phyloP scores from a whole-genome alignment of 2,113 vertebrate genomes.

The Pavo muticus region DNA sequence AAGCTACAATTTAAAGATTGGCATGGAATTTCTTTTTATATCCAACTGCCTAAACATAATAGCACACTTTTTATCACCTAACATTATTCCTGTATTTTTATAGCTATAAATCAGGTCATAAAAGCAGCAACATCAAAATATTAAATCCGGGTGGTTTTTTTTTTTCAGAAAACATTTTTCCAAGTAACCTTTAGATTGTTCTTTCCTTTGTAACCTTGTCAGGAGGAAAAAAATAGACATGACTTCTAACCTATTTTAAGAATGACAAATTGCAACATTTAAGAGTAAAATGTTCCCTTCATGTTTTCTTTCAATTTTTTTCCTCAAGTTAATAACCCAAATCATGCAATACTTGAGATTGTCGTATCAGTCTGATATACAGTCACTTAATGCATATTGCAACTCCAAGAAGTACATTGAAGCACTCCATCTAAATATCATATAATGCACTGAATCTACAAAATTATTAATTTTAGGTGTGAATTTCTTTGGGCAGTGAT shows the following conservation, averaged over 20 bases:
- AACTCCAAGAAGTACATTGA: neutral
- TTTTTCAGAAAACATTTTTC: neutral
- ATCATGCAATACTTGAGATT: neutral
- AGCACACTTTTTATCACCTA: neutral
- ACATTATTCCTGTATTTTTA: neutral
- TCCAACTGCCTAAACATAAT: neutral
- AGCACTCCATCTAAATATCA: neutral
- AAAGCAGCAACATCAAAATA: neutral
- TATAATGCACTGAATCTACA: neutral
- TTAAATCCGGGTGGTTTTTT: neutral
- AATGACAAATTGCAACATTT: neutral
- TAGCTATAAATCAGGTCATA: neutral
- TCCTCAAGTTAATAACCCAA: neutral
- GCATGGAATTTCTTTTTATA: neutral
- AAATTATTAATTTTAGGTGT: neutral
- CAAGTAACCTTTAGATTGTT: neutral
- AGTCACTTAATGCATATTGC: neutral
- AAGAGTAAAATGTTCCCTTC: neutral
- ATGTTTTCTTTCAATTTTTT: neutral
- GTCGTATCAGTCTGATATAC: neutral
- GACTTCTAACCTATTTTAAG: neutral
- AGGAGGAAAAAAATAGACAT: neutral
- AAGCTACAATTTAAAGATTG: neutral
- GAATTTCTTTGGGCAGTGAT: neutral
- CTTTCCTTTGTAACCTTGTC: neutral